Evolutionary conservation across 2,113 vertebrate genomes (phyloP).

Genomic region (Penelope pileata): DNA sequence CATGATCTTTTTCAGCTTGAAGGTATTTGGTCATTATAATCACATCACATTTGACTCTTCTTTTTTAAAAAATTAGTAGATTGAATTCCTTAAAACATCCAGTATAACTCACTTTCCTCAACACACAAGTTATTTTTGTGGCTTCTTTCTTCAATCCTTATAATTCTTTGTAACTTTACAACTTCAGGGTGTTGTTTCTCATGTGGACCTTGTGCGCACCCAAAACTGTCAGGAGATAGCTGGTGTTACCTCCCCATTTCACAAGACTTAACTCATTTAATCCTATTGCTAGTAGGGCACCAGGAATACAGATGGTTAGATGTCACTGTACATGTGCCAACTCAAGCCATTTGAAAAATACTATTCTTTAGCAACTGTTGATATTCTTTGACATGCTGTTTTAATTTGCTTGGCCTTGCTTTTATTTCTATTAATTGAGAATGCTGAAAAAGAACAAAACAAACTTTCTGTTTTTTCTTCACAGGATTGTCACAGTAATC

Average conservation of each 20-base stretch:
- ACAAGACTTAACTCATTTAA: not conserved
- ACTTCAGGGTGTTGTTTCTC: not conserved
- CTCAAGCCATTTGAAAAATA: not conserved
- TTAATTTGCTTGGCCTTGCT: not conserved
- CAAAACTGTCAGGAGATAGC: not conserved
- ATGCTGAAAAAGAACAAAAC: not conserved
- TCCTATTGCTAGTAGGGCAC: not conserved
- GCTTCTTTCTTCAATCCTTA: not conserved
- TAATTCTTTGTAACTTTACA: not conserved
- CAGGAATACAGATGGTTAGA: not conserved
- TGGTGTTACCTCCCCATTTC: not conserved
- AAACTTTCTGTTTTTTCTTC: not conserved
- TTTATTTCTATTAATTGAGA: not conserved
- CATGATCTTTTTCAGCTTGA: not conserved
- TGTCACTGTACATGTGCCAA: not conserved
- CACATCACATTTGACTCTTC: not conserved
- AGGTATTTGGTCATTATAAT: not conserved
- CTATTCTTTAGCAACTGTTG: accelerated
- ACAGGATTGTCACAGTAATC: not conserved
- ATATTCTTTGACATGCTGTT: not conserved
- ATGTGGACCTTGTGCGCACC: accelerated
- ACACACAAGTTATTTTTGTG: not conserved
- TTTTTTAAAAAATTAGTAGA: not conserved
- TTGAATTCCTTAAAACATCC: not conserved
- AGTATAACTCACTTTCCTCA: not conserved